phyloP scores from a whole-genome alignment of 2,113 vertebrate species.

The Gulo gulo region DNA sequence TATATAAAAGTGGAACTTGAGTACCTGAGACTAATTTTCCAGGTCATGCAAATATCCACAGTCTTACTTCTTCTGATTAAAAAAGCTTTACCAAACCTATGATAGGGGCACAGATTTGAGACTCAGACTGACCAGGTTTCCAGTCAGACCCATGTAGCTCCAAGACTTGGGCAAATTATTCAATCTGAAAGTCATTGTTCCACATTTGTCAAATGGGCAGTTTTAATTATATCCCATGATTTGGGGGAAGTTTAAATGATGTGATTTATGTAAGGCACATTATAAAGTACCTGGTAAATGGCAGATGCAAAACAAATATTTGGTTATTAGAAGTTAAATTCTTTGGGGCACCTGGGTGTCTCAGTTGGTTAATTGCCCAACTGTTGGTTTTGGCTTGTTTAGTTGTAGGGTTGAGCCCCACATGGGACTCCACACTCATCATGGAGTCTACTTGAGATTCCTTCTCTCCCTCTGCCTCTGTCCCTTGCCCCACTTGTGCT shows the following conservation, averaged over 20 bases:
- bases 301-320: not conserved
- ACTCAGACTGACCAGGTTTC: not conserved
- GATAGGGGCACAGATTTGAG: not conserved
- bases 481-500: not conserved
- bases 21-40: not conserved
- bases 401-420: not conserved
- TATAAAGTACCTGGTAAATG: not conserved
- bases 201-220: not conserved
- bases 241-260: not conserved
- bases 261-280: not conserved
- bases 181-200: not conserved
- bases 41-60: not conserved
- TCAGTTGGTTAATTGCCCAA: not conserved
- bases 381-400: not conserved
- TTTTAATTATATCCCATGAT: not conserved
- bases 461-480: not conserved
- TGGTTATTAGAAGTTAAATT: constrained; percentile 5
- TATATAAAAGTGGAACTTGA: not conserved
- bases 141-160: not conserved
- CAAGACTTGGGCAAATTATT: not conserved
- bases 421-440: not conserved
- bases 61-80: not conserved
- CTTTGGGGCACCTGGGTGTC: not conserved
- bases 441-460: not conserved
- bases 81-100: not conserved